These are phyloP conservation scores for Heteromormyrus szaboi DNA, from an alignment of 2,797 vertebrate genomes.

Conservation along the genomic window DNA sequence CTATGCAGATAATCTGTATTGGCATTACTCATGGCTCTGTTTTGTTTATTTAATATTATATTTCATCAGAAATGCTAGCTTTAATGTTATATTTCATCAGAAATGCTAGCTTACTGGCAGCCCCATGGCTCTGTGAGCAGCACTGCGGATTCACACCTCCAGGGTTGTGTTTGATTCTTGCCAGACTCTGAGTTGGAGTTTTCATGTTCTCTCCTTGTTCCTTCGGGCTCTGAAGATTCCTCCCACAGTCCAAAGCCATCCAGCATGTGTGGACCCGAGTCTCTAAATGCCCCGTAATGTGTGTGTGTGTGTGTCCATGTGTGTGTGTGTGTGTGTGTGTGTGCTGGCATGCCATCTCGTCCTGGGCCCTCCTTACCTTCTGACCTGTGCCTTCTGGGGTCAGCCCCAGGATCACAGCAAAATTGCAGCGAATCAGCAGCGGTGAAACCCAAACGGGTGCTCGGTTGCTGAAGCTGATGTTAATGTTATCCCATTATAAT, in stretches of 20 bases:
- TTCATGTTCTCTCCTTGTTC: background rate
- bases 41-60: slow-evolving; percentile 9
- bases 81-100: slow-evolving; percentile 10
- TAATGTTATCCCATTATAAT: background rate
- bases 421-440: background rate
- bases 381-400: background rate
- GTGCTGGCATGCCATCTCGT: background rate
- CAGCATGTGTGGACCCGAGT: background rate
- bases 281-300: background rate
- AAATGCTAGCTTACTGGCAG: slow-evolving; percentile 8
- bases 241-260: background rate
- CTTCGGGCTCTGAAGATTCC: background rate
- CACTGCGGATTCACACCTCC: slow-evolving; percentile 4
- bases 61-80: slow-evolving; percentile 13
- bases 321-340: background rate
- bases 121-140: background rate
- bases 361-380: background rate
- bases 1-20: slow-evolving; percentile 1
- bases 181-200: background rate
- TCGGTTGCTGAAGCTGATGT: background rate
- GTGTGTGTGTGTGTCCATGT: background rate
- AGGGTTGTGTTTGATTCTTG: slow-evolving; percentile 1
- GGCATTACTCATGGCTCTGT: slow-evolving; percentile 1
- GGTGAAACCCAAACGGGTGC: background rate
- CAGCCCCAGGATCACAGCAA: background rate